Evolutionary conservation across 1,140 invertebrate genomes (phyloP).

Genomic region (Coenobita brevimanus): DNA sequence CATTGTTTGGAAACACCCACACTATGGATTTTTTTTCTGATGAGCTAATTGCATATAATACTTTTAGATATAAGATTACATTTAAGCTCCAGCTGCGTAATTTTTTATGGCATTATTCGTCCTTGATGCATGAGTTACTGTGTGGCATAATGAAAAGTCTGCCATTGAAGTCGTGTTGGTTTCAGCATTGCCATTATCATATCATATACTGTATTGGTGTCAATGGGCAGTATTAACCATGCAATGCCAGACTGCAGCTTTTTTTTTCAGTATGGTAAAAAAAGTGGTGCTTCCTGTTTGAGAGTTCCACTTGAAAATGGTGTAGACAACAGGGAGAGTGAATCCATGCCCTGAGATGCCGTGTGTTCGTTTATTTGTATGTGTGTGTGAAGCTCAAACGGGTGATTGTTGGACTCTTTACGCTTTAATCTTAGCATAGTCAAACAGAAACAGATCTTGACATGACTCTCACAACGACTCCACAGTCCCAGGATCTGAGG

Average conservation of each 20-base stretch:
- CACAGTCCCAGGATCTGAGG: neutral
- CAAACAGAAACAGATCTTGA: neutral
- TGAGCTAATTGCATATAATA: too few species aligned
- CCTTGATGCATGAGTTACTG: too few species aligned
- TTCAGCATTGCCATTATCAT: conserved; percentile 47
- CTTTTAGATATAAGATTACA: too few species aligned
- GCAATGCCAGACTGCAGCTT: conserved; percentile 44
- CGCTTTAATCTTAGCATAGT: conserved; percentile 56
- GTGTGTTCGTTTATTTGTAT: conserved; percentile 19
- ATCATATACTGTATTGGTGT: conserved; percentile 61
- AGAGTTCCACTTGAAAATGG: conserved; percentile 33
- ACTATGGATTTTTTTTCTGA: too few species aligned
- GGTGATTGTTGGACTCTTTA: conserved; percentile 33
- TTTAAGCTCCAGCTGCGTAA: too few species aligned
- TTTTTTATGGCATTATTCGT: too few species aligned
- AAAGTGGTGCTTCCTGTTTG: conserved; percentile 59
- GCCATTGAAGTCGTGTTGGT: too few species aligned
- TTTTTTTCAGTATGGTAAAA: conserved; percentile 53
- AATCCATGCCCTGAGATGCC: conserved; percentile 30
- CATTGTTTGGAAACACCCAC: too few species aligned
- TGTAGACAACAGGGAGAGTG: neutral
- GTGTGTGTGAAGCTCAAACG: conserved; percentile 54
- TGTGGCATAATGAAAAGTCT: too few species aligned
- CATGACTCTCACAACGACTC: conserved; percentile 11
- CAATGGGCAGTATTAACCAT: conserved; percentile 55